Conservation (phyloP, 2,888 invertebrate genomes). For the Ophion obscuratus region DNA sequence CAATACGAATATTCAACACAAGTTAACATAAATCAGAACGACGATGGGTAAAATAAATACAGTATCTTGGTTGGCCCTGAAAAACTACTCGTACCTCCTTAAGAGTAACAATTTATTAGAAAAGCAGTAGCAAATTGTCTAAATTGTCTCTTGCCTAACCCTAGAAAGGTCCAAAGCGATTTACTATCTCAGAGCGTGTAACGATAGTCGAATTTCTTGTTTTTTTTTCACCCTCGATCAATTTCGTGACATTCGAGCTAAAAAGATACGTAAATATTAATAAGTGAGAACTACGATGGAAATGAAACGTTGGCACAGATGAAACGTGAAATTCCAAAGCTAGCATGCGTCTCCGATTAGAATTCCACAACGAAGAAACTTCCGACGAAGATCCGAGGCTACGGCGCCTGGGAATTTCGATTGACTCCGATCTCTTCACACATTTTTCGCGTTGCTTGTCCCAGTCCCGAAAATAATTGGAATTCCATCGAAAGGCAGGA, state of each 20-base stretch:
- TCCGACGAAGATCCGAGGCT: constrained; percentile 9
- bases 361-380: constrained; percentile 24
- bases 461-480: neutral
- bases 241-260: neutral
- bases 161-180: neutral
- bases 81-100: no score
- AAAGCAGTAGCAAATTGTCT: neutral
- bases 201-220: neutral
- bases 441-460: neutral
- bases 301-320: constrained; percentile 8
- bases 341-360: constrained; percentile 4
- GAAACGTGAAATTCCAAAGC: neutral
- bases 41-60: no score
- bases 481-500: neutral
- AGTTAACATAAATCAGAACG: no score
- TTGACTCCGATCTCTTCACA: neutral
- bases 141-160: neutral
- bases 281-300: neutral
- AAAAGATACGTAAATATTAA: neutral
- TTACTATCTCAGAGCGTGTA: neutral
- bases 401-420: constrained; percentile 9
- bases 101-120: neutral
- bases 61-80: no score
- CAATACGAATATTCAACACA: no score
- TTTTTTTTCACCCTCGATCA: neutral